Conservation (phyloP, 2,113 vertebrate species). For the Chaetorhynchus papuensis region DNA sequence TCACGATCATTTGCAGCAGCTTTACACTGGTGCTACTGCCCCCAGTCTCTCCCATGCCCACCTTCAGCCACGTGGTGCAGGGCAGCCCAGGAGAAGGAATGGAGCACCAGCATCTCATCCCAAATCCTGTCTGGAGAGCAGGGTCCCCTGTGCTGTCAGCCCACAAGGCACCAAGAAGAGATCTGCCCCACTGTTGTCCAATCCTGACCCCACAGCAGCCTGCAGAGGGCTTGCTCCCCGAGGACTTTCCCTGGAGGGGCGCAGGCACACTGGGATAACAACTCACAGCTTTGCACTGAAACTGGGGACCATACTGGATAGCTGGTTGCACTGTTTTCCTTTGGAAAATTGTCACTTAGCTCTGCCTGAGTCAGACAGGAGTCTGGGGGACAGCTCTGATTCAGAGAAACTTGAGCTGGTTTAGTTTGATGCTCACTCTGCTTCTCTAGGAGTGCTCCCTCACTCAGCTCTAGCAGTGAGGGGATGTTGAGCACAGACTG, state of each 20-base stretch:
- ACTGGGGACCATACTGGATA: not conserved
- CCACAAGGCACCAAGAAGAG: not conserved
- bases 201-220: not conserved
- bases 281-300: not conserved
- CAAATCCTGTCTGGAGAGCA: not conserved
- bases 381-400: not conserved
- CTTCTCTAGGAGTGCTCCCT: not conserved
- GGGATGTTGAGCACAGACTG: not conserved
- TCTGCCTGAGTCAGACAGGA: not conserved
- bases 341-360: not conserved
- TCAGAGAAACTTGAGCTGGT: not conserved
- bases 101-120: not conserved
- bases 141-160: not conserved
- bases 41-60: not conserved
- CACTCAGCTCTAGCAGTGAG: not conserved
- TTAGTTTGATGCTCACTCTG: not conserved
- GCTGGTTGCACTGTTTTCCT: not conserved
- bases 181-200: not conserved
- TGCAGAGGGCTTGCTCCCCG: fast-evolving
- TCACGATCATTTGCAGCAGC: not conserved
- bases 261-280: not conserved
- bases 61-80: not conserved
- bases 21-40: not conserved
- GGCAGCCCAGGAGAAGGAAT: not conserved
- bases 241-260: not conserved